Evolutionary conservation across 2,888 invertebrate species (phyloP), one percentile per base, ranked within the genome.

Genomic region (Rosalia funebris): DNA sequence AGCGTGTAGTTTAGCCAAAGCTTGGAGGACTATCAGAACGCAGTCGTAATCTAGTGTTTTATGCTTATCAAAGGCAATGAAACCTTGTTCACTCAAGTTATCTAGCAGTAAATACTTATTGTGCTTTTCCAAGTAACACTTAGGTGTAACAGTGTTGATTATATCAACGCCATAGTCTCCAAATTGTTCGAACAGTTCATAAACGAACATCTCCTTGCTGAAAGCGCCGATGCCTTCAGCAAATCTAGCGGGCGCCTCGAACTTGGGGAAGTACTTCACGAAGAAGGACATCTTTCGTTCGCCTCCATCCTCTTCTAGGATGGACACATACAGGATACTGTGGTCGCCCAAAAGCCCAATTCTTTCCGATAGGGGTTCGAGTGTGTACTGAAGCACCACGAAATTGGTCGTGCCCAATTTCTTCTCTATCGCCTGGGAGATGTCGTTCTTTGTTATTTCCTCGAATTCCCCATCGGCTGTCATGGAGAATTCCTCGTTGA

Each of bases 51-150:
- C 73, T 12, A 80, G 70, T 20, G 62, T 57, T 1, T 64, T 55
- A 42, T 70, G 64, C 58, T 76, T 77, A 50, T 74, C 61, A 2
- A 71, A 58, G 7, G 56, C 54, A 59, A 62, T 50, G 60, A 71
- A 84, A 5, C 77, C 79, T 34, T 75, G 63, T 0, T 54, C 32
- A 0, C 60, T 47, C 3, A 84, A 71, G 57, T 84, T 79, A 56
- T 84, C 83, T 34, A 84, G 72, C 2, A 84, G 73, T 4, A 83
- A 57, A 31, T 77, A 69, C 46, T 79, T 58, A 17, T 73, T 72
- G 0, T 69, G 62, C 37, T 75, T 75, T 1, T 70, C 69, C 1
- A 77, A 57, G 61, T 79, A 80, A 66, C 81, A 83, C 12, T 62
- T 56, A 0, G 82, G 71, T 0, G 81, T 77, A 71, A 81, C 80